Percentiles rank a stretch among this genome's conserved stretches.
These are phyloP conservation scores for Gracilinanus agilis DNA, from an alignment of 2,113 vertebrate genomes.

Conservation along the genomic window DNA sequence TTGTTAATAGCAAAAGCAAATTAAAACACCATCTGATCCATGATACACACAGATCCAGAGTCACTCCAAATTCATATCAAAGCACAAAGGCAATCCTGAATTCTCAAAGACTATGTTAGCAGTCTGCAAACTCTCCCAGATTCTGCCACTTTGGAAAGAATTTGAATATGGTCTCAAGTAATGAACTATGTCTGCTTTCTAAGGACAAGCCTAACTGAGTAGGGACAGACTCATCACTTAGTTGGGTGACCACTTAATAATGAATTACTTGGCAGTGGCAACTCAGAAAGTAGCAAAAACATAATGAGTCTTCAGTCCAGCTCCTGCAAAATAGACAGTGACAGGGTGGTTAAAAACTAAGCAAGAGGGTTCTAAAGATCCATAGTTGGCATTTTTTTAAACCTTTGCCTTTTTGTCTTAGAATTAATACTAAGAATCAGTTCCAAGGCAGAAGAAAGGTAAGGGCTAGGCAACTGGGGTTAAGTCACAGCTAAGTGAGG, in stretches of 20 bases:
- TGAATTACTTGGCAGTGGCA: neutral
- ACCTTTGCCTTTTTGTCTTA: too few species aligned
- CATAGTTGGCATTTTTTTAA: neutral
- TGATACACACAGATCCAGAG: neutral
- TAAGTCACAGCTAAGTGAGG: too few species aligned
- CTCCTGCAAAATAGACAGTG: neutral
- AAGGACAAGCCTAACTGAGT: neutral
- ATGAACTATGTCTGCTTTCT: neutral
- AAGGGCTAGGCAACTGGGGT: too few species aligned
- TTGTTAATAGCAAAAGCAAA: neutral
- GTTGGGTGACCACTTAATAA: neutral
- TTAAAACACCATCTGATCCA: neutral
- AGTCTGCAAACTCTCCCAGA: neutral
- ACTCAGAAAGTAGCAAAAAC: neutral
- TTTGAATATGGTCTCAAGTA: neutral
- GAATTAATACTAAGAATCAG: too few species aligned
- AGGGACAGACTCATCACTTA: neutral
- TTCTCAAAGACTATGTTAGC: neutral
- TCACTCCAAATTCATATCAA: neutral
- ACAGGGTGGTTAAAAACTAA: neutral
- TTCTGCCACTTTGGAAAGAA: neutral
- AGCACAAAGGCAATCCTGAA: neutral
- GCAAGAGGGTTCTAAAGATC: neutral
- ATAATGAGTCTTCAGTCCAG: neutral
- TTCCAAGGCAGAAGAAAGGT: too few species aligned